These are phyloP conservation scores for Stenodema calcarata DNA, from an alignment of 2,888 invertebrate species.

Conservation along the genomic window DNA sequence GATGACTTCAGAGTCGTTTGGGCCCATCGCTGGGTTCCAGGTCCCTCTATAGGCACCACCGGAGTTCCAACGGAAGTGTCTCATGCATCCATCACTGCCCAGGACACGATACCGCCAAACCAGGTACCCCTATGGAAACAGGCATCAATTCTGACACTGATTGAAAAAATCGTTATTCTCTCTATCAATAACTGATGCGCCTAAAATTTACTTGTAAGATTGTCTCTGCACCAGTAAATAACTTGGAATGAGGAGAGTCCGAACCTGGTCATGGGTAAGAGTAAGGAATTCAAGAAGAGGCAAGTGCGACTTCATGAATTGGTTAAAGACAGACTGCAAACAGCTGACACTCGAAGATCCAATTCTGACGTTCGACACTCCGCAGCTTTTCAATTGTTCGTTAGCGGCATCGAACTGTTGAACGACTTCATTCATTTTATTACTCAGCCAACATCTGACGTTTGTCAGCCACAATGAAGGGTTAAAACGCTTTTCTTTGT, in stretches of 20 bases:
- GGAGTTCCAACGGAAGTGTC: neutral
- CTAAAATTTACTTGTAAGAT: too few relatives aligned
- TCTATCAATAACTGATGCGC: too few relatives aligned
- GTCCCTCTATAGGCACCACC: neutral
- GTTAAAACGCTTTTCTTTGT: neutral
- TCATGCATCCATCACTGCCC: neutral
- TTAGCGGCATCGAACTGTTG: slow-evolving; percentile 4
- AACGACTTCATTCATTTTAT: neutral
- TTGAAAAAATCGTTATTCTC: too few relatives aligned
- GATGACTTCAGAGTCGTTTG: neutral
- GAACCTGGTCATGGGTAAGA: neutral
- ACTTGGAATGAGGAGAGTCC: too few relatives aligned
- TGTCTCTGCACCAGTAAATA: too few relatives aligned
- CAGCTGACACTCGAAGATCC: neutral
- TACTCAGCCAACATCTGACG: neutral
- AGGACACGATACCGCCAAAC: slow-evolving; percentile 3
- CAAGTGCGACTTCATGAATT: neutral
- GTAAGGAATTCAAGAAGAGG: neutral
- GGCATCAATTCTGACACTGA: too few relatives aligned
- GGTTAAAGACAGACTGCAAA: neutral
- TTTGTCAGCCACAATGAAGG: neutral
- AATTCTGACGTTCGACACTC: neutral
- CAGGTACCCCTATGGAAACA: neutral
- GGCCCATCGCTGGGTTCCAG: neutral
- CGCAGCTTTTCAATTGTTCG: neutral